phyloP scores from a whole-genome alignment of 2,797 vertebrate species.

The Galagoides demidoff region DNA sequence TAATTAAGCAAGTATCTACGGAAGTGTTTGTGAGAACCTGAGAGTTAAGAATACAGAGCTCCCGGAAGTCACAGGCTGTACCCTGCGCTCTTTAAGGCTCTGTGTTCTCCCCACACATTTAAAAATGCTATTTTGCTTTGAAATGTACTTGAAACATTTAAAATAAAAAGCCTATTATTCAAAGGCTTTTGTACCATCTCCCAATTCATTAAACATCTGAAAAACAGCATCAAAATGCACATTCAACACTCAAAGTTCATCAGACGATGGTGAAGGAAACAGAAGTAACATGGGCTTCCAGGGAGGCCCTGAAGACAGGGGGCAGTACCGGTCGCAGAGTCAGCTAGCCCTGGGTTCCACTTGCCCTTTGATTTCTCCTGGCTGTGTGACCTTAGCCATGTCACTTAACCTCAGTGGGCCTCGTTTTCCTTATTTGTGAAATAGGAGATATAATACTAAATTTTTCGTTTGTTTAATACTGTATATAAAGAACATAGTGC shows the following conservation, averaged over 20 bases:
- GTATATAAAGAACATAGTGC: not conserved
- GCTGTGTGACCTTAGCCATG: not conserved
- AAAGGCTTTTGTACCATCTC: constrained; percentile 58
- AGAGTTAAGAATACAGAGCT: constrained; percentile 35
- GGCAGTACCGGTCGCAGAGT: not conserved
- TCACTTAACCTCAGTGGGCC: not conserved
- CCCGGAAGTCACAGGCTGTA: constrained; percentile 57
- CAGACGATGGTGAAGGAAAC: not conserved
- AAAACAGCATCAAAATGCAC: not conserved
- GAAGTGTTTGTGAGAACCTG: constrained; percentile 56
- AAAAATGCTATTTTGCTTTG: constrained; percentile 59
- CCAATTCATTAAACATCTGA: not conserved
- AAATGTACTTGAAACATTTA: constrained; percentile 42
- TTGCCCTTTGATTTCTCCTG: not conserved
- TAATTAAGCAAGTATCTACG: constrained; percentile 68
- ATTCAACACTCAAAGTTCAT: not conserved
- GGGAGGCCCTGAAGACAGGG: rapidly evolving
- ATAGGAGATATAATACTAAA: not conserved
- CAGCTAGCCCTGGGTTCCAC: not conserved
- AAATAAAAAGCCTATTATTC: constrained; percentile 4
- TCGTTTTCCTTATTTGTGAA: constrained; percentile 6
- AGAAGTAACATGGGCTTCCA: rapidly evolving
- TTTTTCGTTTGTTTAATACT: not conserved
- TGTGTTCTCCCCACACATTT: constrained; percentile 6
- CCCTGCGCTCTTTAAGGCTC: constrained; percentile 30